Base-by-base conservation (phyloP, 2,888 invertebrate genomes). In the Spisula solida region DNA sequence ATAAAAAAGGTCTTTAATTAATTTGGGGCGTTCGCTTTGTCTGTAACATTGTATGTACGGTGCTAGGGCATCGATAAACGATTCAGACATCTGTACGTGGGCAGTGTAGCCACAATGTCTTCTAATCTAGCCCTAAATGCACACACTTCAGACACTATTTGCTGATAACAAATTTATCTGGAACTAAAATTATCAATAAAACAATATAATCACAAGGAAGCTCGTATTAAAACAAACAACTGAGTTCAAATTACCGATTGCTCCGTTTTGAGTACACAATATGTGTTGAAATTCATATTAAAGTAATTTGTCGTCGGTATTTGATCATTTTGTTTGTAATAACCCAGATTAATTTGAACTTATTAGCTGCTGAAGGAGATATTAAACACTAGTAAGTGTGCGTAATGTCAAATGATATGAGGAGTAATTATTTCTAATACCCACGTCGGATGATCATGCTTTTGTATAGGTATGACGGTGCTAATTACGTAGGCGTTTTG, bases 181-280 rank as follows among this genome's bases (percentile, higher is more conserved):
- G 60, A n/a, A 60, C n/a, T 66, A 25, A 66, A 66, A 66, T 66
- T 10, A 66, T 66, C 60, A 25, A 66, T 66, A 25, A 41, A 66
- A n/a, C 25, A 66, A 10, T 25, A 66, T 25, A 20, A 6, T 25
- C 18, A n/a, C 2, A 0, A 20, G 25, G 18, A 25, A 66, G 25
- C 60, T 1, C n/a, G 60, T 66, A 66, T 66, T 12, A 8, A 0
- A 1, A 5, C n/a, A 66, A 66, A 25, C 60, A 66, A 25, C 4
- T n/a, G n/a, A 25, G 60, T 5, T 66, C 20, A 10, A 25, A 66
- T 66, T n/a, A 66, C 25, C 60, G 25, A 12, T 66, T 25, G n/a
- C 25, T 25, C n/a, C 25, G 10, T n/a, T n/a, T n/a, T 66, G 60
- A 66, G 60, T 66, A 66, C 60, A 66, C n/a, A 66, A 66, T n/a